Conservation (phyloP, 2,888 invertebrate species). For the Subacronicta megacephala region DNA sequence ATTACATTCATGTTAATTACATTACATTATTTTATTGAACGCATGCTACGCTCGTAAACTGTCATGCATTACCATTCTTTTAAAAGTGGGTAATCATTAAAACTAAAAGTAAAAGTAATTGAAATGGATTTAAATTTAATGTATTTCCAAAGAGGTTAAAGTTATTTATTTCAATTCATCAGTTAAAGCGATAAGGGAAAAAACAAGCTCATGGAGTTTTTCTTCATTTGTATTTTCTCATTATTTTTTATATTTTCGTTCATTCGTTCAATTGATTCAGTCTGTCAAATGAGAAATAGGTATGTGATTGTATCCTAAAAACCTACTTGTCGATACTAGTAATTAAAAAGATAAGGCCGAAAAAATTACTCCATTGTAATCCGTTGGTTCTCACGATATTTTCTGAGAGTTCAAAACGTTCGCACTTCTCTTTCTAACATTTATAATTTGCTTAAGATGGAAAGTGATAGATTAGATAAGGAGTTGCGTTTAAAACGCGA, state of each 20-base stretch:
- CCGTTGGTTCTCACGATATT: slow-evolving; percentile 67
- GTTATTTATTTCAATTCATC: too few species aligned
- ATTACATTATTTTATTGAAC: too few species aligned
- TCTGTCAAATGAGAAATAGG: too few species aligned
- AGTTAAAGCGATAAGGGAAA: too few species aligned
- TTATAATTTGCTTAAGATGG: slow-evolving; percentile 45
- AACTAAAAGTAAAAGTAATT: slow-evolving; percentile 33
- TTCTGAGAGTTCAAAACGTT: slow-evolving; percentile 52
- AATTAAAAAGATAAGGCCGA: slow-evolving; percentile 62
- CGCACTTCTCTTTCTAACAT: slow-evolving; percentile 64
- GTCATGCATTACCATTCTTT: slow-evolving; percentile 1
- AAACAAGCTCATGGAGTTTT: too few species aligned
- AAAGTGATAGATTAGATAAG: slow-evolving; percentile 60
- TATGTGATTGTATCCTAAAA: slow-evolving; percentile 59
- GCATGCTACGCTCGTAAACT: slow-evolving; percentile 27
- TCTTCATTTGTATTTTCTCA: too few species aligned
- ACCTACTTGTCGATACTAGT: slow-evolving; percentile 59
- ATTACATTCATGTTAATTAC: too few species aligned
- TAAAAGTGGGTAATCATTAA: not conserved
- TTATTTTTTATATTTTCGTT: not conserved
- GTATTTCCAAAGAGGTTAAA: too few species aligned
- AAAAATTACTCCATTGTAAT: slow-evolving; percentile 68
- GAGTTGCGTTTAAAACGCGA: slow-evolving; percentile 46
- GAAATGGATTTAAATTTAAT: too few species aligned
- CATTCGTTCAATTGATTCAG: too few species aligned